These are phyloP conservation scores for Arctia plantaginis DNA, from an alignment of 2,888 invertebrate species.

Conservation along the genomic window DNA sequence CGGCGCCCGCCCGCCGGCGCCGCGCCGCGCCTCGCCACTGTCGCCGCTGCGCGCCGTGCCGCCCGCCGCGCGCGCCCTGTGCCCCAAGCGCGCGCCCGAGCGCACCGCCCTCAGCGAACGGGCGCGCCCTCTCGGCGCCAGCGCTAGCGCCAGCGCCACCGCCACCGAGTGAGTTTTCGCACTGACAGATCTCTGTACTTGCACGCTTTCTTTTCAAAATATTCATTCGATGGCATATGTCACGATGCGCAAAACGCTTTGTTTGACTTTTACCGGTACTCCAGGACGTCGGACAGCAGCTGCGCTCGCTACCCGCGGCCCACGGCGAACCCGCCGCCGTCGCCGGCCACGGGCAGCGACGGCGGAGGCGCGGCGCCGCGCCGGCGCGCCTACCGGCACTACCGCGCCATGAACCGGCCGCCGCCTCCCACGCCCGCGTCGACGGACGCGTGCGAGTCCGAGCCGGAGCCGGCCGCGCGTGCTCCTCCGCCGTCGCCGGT, in stretches of 20 bases:
- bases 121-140: constrained; percentile 15
- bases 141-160: constrained; percentile 29
- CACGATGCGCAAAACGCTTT: no score
- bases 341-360: constrained; percentile 92
- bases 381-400: constrained; percentile 92
- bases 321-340: constrained; percentile 96
- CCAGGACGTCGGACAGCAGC: constrained; percentile 88
- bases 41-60: constrained; percentile 52
- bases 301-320: constrained; percentile 93
- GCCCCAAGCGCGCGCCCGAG: constrained; percentile 33
- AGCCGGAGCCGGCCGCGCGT: constrained; percentile 91
- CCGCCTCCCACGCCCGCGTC: constrained; percentile 98
- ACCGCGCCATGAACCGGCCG: constrained; percentile 93
- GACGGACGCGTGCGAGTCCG: constrained; percentile 96
- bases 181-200: neutral
- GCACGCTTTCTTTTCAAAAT: no score
- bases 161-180: constrained; percentile 69
- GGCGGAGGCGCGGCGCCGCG: constrained; percentile 89
- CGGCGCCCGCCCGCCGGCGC: constrained; percentile 41
- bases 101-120: constrained; percentile 39
- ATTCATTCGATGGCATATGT: no score
- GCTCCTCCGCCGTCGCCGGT: constrained; percentile 96
- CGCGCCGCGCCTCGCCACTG: constrained; percentile 49
- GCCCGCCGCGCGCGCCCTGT: constrained; percentile 34
- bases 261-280: neutral